Percentiles rank a stretch among this genome's conserved stretches.
Conservation (phyloP, 1,140 invertebrate species). For the Centruroides vittatus region DNA sequence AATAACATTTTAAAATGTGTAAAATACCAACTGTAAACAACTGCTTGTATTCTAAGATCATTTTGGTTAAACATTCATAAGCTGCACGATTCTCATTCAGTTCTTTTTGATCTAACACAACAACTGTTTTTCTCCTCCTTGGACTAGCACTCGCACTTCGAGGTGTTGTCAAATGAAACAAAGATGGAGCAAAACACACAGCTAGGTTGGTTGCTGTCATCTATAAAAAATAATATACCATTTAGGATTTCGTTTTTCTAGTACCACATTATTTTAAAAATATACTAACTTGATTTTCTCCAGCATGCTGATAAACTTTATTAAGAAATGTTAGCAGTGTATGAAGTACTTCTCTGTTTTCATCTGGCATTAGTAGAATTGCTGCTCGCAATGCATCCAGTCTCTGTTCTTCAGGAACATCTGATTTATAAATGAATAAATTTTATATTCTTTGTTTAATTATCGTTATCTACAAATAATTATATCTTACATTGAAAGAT, state of each 20-base stretch:
- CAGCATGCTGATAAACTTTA: constrained; percentile 34
- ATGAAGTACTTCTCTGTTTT: constrained; percentile 80
- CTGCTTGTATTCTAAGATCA: constrained; percentile 61
- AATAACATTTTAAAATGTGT: neutral
- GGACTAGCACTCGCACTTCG: constrained; percentile 37
- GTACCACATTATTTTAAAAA: neutral
- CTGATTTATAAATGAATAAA: constrained; percentile 34
- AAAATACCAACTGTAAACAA: constrained; percentile 54
- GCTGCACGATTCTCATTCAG: constrained; percentile 76
- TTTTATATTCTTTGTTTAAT: too few species aligned
- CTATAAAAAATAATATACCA: constrained; percentile 27
- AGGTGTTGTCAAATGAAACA: constrained; percentile 48
- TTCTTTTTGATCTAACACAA: constrained; percentile 53
- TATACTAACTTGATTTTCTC: constrained; percentile 30
- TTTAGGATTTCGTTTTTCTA: too few species aligned
- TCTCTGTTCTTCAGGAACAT: constrained; percentile 63
- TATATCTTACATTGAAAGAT: constrained; percentile 77
- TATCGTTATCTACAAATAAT: too few species aligned
- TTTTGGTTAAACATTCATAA: constrained; percentile 71
- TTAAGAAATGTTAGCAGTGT: constrained; percentile 70
- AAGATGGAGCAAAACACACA: constrained; percentile 80
- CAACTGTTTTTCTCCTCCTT: constrained; percentile 40
- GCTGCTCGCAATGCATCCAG: constrained; percentile 77
- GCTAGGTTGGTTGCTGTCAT: constrained; percentile 92
- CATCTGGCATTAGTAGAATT: constrained; percentile 73